Evolutionary conservation across 2,888 invertebrate genomes (phyloP).

Genomic region (Myathropa florea): DNA sequence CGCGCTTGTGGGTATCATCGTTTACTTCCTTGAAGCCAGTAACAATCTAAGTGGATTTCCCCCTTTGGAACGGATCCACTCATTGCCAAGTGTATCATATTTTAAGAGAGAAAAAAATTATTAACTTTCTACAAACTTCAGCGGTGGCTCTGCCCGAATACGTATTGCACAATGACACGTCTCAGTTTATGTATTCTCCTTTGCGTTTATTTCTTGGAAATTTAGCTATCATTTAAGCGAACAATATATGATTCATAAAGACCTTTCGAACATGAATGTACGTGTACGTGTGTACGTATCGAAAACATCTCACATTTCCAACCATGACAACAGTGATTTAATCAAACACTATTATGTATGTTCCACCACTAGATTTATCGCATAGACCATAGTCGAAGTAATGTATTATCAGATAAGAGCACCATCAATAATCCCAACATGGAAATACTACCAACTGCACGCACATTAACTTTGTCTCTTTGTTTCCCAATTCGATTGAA

Average conservation of each 20-base stretch:
- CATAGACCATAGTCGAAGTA: background rate
- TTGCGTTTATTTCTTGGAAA: constrained; percentile 46
- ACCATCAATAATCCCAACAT: background rate
- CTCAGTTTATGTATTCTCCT: constrained; percentile 47
- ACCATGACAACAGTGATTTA: background rate
- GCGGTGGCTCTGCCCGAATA: background rate
- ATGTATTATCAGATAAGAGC: background rate
- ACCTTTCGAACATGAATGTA: constrained; percentile 10
- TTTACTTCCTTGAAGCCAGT: background rate
- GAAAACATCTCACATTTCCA: background rate
- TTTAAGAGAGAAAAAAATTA: background rate
- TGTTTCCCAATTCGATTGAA: constrained; percentile 3
- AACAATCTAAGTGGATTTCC: constrained; percentile 12
- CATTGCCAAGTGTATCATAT: background rate
- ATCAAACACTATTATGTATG: constrained; percentile 1
- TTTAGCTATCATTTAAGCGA: constrained; percentile 29
- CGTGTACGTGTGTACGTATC: constrained; percentile 10
- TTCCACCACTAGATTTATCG: background rate
- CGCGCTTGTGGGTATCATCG: background rate
- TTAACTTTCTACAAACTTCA: background rate
- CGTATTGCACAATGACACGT: constrained; percentile 47
- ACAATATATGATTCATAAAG: constrained; percentile 45
- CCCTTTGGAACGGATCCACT: background rate
- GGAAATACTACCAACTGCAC: background rate
- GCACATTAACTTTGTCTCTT: background rate